Percentiles rank a stretch among this genome's conserved stretches.
Evolutionary conservation across 2,888 invertebrate genomes (phyloP).

Genomic region (Dorcus hopei): DNA sequence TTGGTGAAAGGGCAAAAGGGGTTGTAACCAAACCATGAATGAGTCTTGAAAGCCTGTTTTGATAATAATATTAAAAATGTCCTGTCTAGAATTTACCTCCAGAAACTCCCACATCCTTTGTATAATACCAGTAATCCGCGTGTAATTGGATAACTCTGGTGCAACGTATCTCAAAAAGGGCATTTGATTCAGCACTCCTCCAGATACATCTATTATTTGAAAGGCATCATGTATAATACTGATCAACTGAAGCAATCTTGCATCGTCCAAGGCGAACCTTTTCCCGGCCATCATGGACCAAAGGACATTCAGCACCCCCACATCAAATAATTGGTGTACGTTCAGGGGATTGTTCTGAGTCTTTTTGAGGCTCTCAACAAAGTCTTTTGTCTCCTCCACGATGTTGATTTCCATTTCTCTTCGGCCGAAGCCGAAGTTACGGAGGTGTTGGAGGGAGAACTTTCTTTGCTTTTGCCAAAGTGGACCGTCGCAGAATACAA

Average conservation of each 20-base stretch:
- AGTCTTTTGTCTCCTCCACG: conserved; percentile 54
- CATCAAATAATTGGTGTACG: conserved; percentile 49
- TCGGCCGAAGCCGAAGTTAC: conserved; percentile 62
- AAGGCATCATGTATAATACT: conserved; percentile 62
- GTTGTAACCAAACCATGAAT: too few species aligned
- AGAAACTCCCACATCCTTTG: conserved; percentile 50
- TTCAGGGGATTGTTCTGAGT: conserved; percentile 44
- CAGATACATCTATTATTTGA: conserved; percentile 60
- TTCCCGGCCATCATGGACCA: conserved; percentile 70
- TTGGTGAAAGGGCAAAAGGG: too few species aligned
- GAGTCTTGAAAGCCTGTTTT: too few species aligned
- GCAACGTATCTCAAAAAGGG: conserved; percentile 65
- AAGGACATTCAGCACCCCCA: conserved; percentile 64
- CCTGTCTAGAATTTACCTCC: conserved; percentile 5
- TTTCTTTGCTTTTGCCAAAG: conserved; percentile 65
- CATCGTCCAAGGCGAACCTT: conserved; percentile 61
- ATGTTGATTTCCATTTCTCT: conserved; percentile 60
- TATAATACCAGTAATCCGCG: conserved; percentile 53
- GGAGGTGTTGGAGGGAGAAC: conserved; percentile 64
- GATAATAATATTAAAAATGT: neutral
- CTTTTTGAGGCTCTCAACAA: conserved; percentile 51
- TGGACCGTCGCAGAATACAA: conserved; percentile 67
- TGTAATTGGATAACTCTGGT: conserved; percentile 63
- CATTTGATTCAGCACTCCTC: conserved; percentile 66
- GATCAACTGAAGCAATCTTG: conserved; percentile 54